Evolutionary conservation across 2,113 vertebrate genomes (phyloP).

Genomic region (Cichladusa arquata): DNA sequence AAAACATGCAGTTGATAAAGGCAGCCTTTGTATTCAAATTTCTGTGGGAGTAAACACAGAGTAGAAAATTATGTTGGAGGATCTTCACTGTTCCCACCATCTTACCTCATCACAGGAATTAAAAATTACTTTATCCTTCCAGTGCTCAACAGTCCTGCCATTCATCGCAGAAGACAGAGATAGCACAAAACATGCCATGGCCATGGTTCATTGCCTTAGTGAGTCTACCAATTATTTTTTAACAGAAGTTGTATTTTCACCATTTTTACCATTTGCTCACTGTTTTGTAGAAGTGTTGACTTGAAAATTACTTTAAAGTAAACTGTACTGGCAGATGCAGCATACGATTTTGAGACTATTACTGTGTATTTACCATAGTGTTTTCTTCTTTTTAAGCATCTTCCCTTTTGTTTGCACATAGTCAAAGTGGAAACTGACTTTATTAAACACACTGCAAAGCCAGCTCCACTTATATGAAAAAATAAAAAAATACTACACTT

Average conservation of each 20-base stretch:
- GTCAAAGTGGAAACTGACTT: background rate
- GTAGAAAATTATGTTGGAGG: background rate
- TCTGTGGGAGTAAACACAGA: background rate
- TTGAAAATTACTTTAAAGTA: slow-evolving; percentile 1
- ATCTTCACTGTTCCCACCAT: background rate
- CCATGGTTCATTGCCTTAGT: background rate
- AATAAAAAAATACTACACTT: background rate
- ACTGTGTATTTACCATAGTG: background rate
- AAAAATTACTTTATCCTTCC: background rate
- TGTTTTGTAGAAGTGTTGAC: background rate
- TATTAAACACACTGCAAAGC: background rate
- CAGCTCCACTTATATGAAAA: background rate
- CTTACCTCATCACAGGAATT: background rate
- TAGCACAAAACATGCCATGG: background rate
- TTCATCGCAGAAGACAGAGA: background rate
- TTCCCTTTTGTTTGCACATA: background rate
- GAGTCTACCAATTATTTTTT: background rate
- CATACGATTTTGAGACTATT: background rate
- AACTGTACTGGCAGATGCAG: background rate
- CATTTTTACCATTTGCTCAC: background rate
- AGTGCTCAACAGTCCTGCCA: background rate
- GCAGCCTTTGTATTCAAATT: slow-evolving; percentile 15
- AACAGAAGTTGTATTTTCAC: background rate
- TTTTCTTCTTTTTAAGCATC: background rate
- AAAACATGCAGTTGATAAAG: background rate